phyloP scores from a whole-genome alignment of 2,797 vertebrate genomes.

The Crypturellus tataupa region DNA sequence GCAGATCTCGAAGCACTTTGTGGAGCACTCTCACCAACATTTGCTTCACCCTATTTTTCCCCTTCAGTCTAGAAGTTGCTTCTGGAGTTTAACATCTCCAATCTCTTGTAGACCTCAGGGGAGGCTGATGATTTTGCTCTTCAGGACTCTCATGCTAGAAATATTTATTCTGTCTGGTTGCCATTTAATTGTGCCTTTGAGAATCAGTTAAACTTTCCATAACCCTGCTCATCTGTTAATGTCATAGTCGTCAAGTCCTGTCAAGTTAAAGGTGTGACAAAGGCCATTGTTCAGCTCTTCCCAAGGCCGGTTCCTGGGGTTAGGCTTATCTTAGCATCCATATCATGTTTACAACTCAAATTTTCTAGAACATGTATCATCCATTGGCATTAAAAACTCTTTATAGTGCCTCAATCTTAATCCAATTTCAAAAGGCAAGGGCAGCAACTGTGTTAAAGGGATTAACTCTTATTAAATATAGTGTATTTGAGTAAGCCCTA shows the following conservation, averaged over 20 bases:
- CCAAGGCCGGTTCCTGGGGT: constrained; percentile 14
- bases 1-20: background rate
- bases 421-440: constrained; percentile 74
- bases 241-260: constrained; percentile 30
- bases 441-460: constrained; percentile 74
- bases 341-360: constrained; percentile 59
- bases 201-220: background rate
- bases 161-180: background rate
- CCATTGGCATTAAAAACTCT: constrained; percentile 73
- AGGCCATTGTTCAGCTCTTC: constrained; percentile 54
- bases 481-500: constrained; percentile 67
- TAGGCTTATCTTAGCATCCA: constrained; percentile 25
- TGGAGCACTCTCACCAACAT: background rate
- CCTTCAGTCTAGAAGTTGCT: background rate
- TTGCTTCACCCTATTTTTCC: background rate
- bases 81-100: background rate
- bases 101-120: background rate
- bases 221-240: background rate
- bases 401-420: constrained; percentile 70
- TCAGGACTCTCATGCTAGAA: background rate
- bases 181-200: background rate
- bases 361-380: constrained; percentile 67
- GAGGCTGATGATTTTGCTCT: background rate
- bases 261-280: constrained; percentile 2
- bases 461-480: constrained; percentile 77